Evolutionary conservation across 2,797 vertebrate genomes (phyloP), one percentile per base, ranked within the genome.

Genomic region (Gambusia yucatana): DNA sequence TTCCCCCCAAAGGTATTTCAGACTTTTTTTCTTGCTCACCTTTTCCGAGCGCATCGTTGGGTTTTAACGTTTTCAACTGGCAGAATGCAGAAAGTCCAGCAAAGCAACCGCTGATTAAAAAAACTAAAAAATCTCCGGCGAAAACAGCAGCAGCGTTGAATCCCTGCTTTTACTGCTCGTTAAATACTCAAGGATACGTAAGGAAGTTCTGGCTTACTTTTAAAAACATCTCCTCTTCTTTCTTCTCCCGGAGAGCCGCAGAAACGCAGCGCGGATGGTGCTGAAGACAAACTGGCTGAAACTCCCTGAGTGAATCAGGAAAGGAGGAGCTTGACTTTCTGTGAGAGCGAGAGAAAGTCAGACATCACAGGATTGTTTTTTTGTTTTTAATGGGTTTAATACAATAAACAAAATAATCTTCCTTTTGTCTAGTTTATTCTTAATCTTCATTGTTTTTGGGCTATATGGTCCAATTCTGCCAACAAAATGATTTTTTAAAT

Each of bases 281-380:
- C 81, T 50, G 75, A 83, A 70, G 77, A 55, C 55, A 75, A 77
- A 74, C 8, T 36, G 33, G 20, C 52, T 83, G 70, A 28, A 50
- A 72, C 65, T 8, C 28, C 25, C 61, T 43, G 36, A 74, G 25
- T 14, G 72, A 46, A 22, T n/a, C 14, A 28, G 25, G n/a, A 55
- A 41, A 79, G 86, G 88, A 86, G 84, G 86, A 20, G 91, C 70
- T 47, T 84, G 81, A 46, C 76, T 70, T 75, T 48, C 80, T 61
- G 73, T 3, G 59, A 10, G 78, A 28, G 79, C 44, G 75, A 57
- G 48, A 73, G 30, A 25, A 11, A 71, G 22, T 55, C 43, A 57
- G 48, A 28, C 50, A 73, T 69, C 20, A 72, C 6, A 11, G 16
- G 48, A 5, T n/a, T 73, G 0, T n/a, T 71, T 65, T 71, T 25